Evolutionary conservation across 2,888 invertebrate species (phyloP).

Genomic region (Drosophila helvetica): DNA sequence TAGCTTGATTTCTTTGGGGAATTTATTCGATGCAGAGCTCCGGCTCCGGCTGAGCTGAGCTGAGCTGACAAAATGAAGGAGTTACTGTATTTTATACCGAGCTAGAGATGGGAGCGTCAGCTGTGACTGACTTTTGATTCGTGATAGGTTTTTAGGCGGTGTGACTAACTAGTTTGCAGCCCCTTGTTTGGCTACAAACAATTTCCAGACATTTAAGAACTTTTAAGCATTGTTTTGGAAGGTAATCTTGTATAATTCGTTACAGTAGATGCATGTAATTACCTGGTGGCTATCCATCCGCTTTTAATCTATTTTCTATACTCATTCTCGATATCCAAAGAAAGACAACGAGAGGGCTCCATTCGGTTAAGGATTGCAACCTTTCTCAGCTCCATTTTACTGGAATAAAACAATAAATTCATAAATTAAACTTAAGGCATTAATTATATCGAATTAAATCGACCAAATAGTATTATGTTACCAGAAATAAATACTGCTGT

Average conservation of each 20-base stretch:
- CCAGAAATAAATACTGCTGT: background rate
- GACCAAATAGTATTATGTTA: background rate
- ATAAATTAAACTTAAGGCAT: no score
- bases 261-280: no score
- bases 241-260: no score
- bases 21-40: conserved; percentile 50
- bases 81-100: conserved; percentile 21
- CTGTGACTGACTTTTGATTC: background rate
- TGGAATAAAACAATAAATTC: background rate
- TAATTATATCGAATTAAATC: background rate
- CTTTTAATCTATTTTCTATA: no score
- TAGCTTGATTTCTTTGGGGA: conserved; percentile 83
- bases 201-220: no score
- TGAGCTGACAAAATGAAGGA: conserved; percentile 62
- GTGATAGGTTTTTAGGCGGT: background rate
- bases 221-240: no score
- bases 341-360: no score
- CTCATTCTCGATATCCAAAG: no score
- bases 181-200: background rate
- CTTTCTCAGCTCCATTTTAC: background rate
- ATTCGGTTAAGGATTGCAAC: no score
- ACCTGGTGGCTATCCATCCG: no score
- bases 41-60: conserved; percentile 28
- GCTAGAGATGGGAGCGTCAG: conserved; percentile 19
- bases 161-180: background rate